Evolutionary conservation across 2,888 invertebrate genomes (phyloP), one percentile per base, ranked within the genome.

Genomic region (Scrobipalpa atriplicella): DNA sequence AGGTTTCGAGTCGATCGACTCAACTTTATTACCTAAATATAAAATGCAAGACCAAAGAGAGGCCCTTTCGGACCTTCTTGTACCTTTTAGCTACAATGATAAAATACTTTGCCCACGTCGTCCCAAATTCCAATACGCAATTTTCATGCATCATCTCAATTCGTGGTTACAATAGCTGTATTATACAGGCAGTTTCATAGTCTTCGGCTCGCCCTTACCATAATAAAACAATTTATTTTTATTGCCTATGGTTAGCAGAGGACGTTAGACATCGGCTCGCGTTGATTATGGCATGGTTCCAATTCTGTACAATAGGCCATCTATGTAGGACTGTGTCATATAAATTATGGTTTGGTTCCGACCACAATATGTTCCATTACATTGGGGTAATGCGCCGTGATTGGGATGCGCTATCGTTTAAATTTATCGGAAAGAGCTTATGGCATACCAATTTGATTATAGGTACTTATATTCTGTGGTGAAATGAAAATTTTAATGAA

Each of bases 201-300:
- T 58, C 65, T 56, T 56, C 56, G 65, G 43, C 65, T 58, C 64
- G 21, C 43, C 64, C 43, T 68, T 68, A 64, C 36, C 68, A 68
- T 68, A 68, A 68, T 68, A 68, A 68, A 68, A 68, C 68, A 64
- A 64, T 68, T 54, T 54, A 64, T 68, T 68, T 66, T 68, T 68
- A 68, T 60, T 41, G 68, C 66, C 38, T 51, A 36, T 52, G 52
- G 68, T 54, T 64, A 61, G 64, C 62, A 62, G 67, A 39, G 62
- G 62, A 62, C 56, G 61, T 65, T 65, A 72, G 71, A 77, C 75
- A 81, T 79, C 72, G 74, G 74, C 70, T 69, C 70, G 68, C 73
- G 68, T 69, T 75, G 71, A 78, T 78, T 78, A 85, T 89, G 89
- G 89, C 89, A 83, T 71, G 73, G 80, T 84, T 89, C 89, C 89